Evolutionary conservation across 2,113 vertebrate genomes (phyloP).

Genomic region (Taurulus bubalis): DNA sequence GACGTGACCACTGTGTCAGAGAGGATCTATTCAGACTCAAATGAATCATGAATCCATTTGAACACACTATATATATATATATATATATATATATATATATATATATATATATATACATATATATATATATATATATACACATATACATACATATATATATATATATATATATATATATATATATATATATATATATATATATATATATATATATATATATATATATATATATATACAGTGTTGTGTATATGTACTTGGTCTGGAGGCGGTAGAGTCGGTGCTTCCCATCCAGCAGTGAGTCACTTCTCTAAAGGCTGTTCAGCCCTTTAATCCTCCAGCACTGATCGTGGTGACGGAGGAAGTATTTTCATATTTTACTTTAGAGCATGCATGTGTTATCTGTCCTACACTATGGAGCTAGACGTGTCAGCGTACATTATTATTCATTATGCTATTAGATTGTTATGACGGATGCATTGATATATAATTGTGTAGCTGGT

Average conservation of each 20-base stretch:
- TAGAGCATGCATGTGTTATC: neutral
- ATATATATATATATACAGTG: neutral
- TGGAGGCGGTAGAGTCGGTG: constrained; percentile 19
- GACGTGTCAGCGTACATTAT: neutral
- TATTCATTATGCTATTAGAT: neutral
- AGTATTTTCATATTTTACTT: neutral
- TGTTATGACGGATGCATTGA: neutral
- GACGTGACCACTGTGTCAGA: neutral
- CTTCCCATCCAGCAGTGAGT: constrained; percentile 40
- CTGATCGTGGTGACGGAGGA: neutral
- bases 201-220: neutral
- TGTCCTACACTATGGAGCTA: neutral
- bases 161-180: neutral
- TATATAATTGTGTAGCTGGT: neutral
- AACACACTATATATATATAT: neutral
- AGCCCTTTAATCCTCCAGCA: constrained; percentile 15
- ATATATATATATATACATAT: neutral
- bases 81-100: neutral
- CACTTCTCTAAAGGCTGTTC: constrained; percentile 38
- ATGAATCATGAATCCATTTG: constrained; percentile 3
- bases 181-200: neutral
- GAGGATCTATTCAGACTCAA: constrained; percentile 4
- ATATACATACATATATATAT: neutral
- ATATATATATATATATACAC: neutral
- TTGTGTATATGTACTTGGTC: neutral